Evolutionary conservation across 2,797 vertebrate genomes (phyloP), one percentile per base, ranked within the genome.

Genomic region (Macropus fuliginosus): DNA sequence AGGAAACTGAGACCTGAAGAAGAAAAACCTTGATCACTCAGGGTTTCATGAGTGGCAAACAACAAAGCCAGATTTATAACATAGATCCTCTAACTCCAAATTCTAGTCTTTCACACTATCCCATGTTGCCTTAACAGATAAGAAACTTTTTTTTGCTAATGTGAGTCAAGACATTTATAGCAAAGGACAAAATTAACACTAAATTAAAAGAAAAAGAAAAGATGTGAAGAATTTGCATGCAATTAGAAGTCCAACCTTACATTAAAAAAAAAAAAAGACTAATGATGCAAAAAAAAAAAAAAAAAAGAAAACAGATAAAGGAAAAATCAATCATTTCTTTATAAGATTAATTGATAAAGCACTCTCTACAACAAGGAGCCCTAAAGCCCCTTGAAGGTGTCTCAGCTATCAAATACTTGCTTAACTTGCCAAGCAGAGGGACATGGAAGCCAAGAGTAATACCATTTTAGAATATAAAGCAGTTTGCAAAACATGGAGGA

Each of bases 41-140:
- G 90, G 95, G 29, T 59, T 21, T 29, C 27, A 54, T 5, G 46
- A 4, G 29, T 56, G 0, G 21, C 54, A 50, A n/a, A 28, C 54
- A 14, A 8, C 4, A 4, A 56, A 96, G 1, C 46, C 56, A 93
- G 91, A 21, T 59, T 90, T 55, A 81, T 91, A 96, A 93, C 52
- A 40, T n/a, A 40, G 16, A 5, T 74, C 6, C n/a, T 74, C 14
- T 40, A 24, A 40, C 34, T 74, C n/a, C 66, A 40, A 40, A 74
- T 40, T 74, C 66, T 74, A 74, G 0, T 40, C n/a, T 74, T 74
- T 40, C n/a, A n/a, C 6, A 74, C 16, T 40, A 24, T 74, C 18
- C 0, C 29, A 56, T 31, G 12, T 1, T 92, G 89, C 4, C 9
- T 95, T n/a, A 21, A 21, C 6, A 34, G 0, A 93, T 54, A 87